These are phyloP conservation scores for Takifugu bimaculatus DNA, from an alignment of 2,113 vertebrate genomes.

Conservation along the genomic window DNA sequence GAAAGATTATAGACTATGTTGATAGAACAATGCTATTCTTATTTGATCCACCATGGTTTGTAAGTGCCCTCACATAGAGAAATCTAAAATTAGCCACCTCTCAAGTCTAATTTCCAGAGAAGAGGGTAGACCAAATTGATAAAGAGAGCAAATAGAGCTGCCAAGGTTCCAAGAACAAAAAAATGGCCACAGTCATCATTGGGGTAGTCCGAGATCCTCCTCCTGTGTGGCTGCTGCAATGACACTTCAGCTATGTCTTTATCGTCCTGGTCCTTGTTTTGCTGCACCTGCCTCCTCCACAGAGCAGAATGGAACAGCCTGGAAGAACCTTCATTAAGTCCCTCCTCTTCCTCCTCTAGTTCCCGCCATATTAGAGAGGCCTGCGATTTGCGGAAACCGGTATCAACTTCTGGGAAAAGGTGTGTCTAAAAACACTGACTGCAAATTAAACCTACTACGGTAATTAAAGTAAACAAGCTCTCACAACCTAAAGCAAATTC, in stretches of 20 bases:
- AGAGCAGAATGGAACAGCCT: constrained; percentile 69
- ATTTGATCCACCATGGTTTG: background rate
- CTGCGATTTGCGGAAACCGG: constrained; percentile 97
- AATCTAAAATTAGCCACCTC: background rate
- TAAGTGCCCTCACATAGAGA: background rate
- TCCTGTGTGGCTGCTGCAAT: constrained; percentile 27
- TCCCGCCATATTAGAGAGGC: constrained; percentile 99
- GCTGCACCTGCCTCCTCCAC: constrained; percentile 46
- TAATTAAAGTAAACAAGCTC: no score
- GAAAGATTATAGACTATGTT: no score
- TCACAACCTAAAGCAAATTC: no score
- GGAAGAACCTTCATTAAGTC: constrained; percentile 60
- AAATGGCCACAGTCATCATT: constrained; percentile 87
- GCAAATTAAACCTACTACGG: background rate
- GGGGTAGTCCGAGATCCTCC: constrained; percentile 70
- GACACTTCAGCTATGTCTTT: constrained; percentile 38
- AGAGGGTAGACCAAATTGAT: constrained; percentile 89
- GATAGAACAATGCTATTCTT: background rate
- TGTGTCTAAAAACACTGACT: constrained; percentile 51
- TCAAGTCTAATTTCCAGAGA: constrained; percentile 81
- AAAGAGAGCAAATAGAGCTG: constrained; percentile 86
- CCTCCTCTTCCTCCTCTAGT: constrained; percentile 92
- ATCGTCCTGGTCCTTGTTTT: constrained; percentile 54
- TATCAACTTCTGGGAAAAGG: constrained; percentile 85
- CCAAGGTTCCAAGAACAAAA: constrained; percentile 87